These are phyloP conservation scores for Argyra leucocephala DNA, from an alignment of 2,888 invertebrate species.

Conservation along the genomic window DNA sequence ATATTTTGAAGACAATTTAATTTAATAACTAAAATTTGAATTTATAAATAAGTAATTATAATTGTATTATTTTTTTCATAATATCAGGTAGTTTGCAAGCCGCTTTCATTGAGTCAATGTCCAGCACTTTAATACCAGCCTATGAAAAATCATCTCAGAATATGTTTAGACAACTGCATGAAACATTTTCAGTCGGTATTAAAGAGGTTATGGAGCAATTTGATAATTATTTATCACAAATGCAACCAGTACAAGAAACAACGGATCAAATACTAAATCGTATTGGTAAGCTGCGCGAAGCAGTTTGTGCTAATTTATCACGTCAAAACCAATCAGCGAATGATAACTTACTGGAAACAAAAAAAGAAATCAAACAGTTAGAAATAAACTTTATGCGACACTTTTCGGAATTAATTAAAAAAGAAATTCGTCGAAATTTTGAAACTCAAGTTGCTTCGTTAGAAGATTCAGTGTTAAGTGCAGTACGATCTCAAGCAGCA, in stretches of 20 bases:
- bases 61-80: neutral
- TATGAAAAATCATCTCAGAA: slow-evolving; percentile 78
- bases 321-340: slow-evolving; percentile 36
- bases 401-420: slow-evolving; percentile 37
- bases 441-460: slow-evolving; percentile 52
- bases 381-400: slow-evolving; percentile 37
- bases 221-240: slow-evolving; percentile 44
- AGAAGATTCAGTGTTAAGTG: slow-evolving; percentile 51
- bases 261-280: slow-evolving; percentile 38
- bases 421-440: slow-evolving; percentile 44
- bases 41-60: neutral
- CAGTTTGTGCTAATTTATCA: slow-evolving; percentile 33
- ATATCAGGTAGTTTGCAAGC: slow-evolving; percentile 51
- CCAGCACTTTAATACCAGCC: slow-evolving; percentile 67
- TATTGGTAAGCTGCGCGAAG: slow-evolving; percentile 35
- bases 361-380: slow-evolving; percentile 38
- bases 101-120: slow-evolving; percentile 68
- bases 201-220: slow-evolving; percentile 59
- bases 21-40: no score
- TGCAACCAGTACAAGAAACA: slow-evolving; percentile 38
- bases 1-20: neutral
- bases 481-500: slow-evolving; percentile 60
- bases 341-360: slow-evolving; percentile 38
- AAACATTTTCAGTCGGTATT: slow-evolving; percentile 77
- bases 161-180: slow-evolving; percentile 83